Conservation (phyloP, 1,140 invertebrate species). For the Bombus confusus region DNA sequence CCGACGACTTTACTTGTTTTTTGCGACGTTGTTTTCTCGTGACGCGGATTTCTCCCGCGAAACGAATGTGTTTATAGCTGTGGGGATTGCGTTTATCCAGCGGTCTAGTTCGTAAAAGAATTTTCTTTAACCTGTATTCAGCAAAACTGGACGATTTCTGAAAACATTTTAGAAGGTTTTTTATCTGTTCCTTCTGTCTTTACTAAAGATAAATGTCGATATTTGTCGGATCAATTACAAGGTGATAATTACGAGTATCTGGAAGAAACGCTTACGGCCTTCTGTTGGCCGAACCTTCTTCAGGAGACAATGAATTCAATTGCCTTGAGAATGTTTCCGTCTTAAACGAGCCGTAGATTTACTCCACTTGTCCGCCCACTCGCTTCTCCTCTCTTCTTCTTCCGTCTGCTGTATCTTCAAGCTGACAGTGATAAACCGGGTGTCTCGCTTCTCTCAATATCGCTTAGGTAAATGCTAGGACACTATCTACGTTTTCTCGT, state of each 20-base stretch:
- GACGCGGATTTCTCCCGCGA: neutral
- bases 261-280: neutral
- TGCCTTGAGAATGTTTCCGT: conserved; percentile 56
- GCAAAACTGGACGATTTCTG: no score
- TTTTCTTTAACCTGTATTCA: no score
- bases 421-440: conserved; percentile 56
- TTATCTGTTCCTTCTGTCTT: neutral
- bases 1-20: neutral
- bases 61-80: neutral
- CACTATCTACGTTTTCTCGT: neutral
- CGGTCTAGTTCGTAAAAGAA: no score
- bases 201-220: no score
- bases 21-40: no score
- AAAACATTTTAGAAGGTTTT: neutral
- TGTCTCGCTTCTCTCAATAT: conserved; percentile 23
- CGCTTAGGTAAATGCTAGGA: neutral
- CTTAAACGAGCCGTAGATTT: conserved; percentile 63
- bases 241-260: neutral
- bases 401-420: conserved; percentile 32
- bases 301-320: conserved; percentile 59
- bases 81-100: no score
- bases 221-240: neutral
- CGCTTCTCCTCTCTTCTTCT: conserved; percentile 28
- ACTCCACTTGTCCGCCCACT: conserved; percentile 49
- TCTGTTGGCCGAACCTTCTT: neutral